Evolutionary conservation across 1,140 invertebrate genomes (phyloP), one percentile per base, ranked within the genome.

Genomic region (Cyphomyrmex costatus): DNA sequence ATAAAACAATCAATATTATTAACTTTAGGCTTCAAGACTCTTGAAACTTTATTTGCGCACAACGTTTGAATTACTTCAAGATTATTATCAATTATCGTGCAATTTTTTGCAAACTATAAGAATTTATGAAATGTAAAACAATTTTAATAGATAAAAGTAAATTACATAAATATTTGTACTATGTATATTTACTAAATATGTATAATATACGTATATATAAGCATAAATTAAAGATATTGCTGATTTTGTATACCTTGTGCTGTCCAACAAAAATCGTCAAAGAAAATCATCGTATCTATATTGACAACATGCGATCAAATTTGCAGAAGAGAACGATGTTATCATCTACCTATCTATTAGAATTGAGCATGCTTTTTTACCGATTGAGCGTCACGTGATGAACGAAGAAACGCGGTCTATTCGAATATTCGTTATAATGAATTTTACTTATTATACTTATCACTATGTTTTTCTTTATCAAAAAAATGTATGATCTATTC

Each of bases 251-350:
- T 7, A 7, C 1, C 33, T 36, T 65, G 36, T 65, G n/a, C 1
- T 46, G 10, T 19, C 5, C 0, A 8, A 46, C 0, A 16, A 3
- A 68, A 68, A 49, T 68, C 0, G 36, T 21, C 3, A 46, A 46
- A 21, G 14, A 68, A 46, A 46, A 27, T 65, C 10, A 21, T 10
- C 10, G 12, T 68, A 1, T 21, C 0, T 12, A 10, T 56, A 0
- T 56, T 33, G 5, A 36, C 56, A n/a, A 51, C 21, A 53, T 8
- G 68, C 21, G n/a, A 77, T 27, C 10, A 60, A 63, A 42, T 36
- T 19, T 77, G 24, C 36, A 65, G 60, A 19, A 65, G 76, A 27
- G 1, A 33, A 16, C 30, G 19, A 78, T 65, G 0, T 78, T 78
- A 78, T 65, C 24, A 16, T 16, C 10, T 65, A 78, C 27, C 60